Base-by-base conservation (phyloP, 35 echinoderm and acorn worm species). In the Holothuria glaberrima region DNA sequence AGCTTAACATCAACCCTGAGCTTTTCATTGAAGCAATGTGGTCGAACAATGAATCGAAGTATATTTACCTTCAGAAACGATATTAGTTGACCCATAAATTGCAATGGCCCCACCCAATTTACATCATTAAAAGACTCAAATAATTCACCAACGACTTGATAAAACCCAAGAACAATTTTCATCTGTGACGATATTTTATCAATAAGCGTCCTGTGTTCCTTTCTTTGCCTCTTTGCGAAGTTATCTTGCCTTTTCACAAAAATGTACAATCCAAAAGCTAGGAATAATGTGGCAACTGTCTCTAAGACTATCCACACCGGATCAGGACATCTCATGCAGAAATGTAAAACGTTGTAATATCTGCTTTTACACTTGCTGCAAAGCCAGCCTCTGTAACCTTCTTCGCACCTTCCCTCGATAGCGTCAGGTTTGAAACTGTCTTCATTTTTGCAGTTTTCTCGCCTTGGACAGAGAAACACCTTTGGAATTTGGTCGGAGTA, bases 131-230 rank as follows among this genome's bases (percentile, higher is more conserved):
- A 54, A 2, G 50, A 54, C 50, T 54, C 50, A 14, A 17, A 54
- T 14, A 54, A 54, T 17, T 54, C 16, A 24, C 91, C 91, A 36
- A 73, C 54, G 26, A 92, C 69, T 76, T 92, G 91, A 64, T 87
- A 92, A 50, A 87, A 92, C 13, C 91, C 83, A 20, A 92, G 54
- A 9, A 88, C 36, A 64, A 92, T 92, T 68, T 92, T 92, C 0
- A 76, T 74, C 35, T 83, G 25, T 24, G 91, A 38, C 14, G 58
- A 59, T 26, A 88, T 71, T 13, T 27, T n/a, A 17, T 54, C 10
- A 54, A 14, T 9, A 17, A 54, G 16, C 3, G 10, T 14, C 12
- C 50, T 54, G 50, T 54, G 9, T 54, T 17, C 16, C 10, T 54
- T 54, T 54, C 5, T 5, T 5, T 54, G 5, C 50, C 12, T 17